These are phyloP conservation scores for Coelinius sp. DNA, from an alignment of 2,888 invertebrate genomes.

Conservation along the genomic window DNA sequence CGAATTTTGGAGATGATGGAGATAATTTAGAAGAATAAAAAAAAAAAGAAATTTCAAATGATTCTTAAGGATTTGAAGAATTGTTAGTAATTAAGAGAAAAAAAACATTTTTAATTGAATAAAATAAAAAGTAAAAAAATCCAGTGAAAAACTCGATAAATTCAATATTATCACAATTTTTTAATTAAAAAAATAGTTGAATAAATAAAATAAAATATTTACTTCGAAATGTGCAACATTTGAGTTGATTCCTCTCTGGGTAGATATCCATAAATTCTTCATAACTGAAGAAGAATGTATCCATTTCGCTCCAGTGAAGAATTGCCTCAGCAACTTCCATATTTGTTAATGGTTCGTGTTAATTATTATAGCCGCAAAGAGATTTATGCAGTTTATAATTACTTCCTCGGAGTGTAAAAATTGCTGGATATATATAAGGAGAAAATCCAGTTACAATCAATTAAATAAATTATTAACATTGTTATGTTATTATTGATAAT, in stretches of 20 bases:
- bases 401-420: not conserved
- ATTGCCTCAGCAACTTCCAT: not conserved
- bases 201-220: not conserved
- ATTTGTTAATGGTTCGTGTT: not conserved
- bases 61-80: too few species aligned
- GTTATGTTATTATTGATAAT: too few species aligned
- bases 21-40: too few species aligned
- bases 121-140: too few species aligned
- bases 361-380: not conserved
- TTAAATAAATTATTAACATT: not conserved
- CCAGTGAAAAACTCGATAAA: too few species aligned
- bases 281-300: not conserved
- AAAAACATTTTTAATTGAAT: too few species aligned
- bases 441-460: not conserved
- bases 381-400: not conserved
- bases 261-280: not conserved
- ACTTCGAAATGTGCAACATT: not conserved
- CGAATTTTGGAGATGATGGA: too few species aligned
- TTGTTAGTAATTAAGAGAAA: too few species aligned
- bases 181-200: too few species aligned
- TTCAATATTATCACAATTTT: too few species aligned
- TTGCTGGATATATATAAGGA: not conserved
- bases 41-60: too few species aligned
- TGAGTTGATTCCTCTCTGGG: not conserved
- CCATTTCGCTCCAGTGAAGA: not conserved